Conservation (phyloP, 1,140 invertebrate genomes). For the Littorina saxatilis region DNA sequence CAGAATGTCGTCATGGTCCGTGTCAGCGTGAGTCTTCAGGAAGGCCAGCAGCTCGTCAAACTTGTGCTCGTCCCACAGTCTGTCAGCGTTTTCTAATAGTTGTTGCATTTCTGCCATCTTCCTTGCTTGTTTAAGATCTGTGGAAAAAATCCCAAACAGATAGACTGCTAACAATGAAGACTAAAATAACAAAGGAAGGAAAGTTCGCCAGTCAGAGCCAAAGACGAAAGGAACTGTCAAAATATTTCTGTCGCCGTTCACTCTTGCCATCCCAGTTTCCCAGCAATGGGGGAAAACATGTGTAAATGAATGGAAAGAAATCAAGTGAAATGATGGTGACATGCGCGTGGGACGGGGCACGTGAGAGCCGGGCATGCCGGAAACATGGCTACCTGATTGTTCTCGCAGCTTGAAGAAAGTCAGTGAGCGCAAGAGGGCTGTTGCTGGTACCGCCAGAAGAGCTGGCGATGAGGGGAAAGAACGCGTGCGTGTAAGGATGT, state of each 20-base stretch:
- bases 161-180: background rate
- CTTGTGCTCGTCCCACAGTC: slow-evolving; percentile 44
- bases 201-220: background rate
- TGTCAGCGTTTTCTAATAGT: slow-evolving; percentile 46
- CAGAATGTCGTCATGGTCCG: slow-evolving; percentile 82
- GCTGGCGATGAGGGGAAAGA: no score
- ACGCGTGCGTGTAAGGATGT: no score
- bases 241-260: no score
- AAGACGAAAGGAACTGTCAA: no score
- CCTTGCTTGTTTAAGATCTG: background rate
- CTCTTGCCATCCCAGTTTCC: no score
- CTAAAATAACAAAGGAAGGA: background rate
- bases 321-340: background rate
- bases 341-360: background rate
- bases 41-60: slow-evolving; percentile 47
- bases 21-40: slow-evolving; percentile 59
- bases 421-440: background rate
- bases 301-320: background rate
- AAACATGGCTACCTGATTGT: background rate
- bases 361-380: background rate
- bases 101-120: slow-evolving; percentile 25
- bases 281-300: background rate
- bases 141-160: background rate
- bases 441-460: background rate
- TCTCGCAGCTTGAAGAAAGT: background rate